Conservation (phyloP, 2,113 vertebrate species). For the Cottus gobio region DNA sequence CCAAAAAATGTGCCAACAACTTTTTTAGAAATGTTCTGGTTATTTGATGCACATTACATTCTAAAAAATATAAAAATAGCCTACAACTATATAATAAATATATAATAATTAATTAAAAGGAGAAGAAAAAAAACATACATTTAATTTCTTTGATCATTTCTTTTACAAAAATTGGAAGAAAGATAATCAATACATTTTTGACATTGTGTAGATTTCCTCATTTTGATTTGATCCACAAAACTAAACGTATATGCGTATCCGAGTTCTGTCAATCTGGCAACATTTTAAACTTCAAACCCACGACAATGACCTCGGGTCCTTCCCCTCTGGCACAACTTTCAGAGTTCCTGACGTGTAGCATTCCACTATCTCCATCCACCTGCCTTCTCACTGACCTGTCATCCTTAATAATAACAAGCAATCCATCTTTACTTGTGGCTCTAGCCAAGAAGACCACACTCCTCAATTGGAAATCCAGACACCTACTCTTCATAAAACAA, state of each 20-base stretch:
- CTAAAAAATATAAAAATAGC: background rate
- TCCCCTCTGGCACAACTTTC: background rate
- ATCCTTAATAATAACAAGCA: background rate
- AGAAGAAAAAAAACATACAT: no score
- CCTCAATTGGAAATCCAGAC: background rate
- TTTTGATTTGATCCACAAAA: background rate
- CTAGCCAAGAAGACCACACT: background rate
- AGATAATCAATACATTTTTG: no score
- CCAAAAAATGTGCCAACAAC: background rate
- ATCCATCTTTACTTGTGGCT: background rate
- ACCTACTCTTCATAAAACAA: background rate
- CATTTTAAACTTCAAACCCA: background rate
- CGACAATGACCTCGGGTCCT: background rate
- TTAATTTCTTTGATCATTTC: no score
- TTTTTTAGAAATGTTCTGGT: background rate
- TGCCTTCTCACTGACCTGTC: background rate
- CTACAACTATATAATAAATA: no score
- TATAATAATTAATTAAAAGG: no score
- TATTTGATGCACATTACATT: background rate
- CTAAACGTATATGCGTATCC: background rate
- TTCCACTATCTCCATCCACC: background rate
- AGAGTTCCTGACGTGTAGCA: background rate
- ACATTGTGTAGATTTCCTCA: background rate
- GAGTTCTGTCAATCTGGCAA: background rate
- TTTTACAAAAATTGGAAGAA: no score